phyloP scores from a whole-genome alignment of 2,888 invertebrate species.

The Acronicta alni region DNA sequence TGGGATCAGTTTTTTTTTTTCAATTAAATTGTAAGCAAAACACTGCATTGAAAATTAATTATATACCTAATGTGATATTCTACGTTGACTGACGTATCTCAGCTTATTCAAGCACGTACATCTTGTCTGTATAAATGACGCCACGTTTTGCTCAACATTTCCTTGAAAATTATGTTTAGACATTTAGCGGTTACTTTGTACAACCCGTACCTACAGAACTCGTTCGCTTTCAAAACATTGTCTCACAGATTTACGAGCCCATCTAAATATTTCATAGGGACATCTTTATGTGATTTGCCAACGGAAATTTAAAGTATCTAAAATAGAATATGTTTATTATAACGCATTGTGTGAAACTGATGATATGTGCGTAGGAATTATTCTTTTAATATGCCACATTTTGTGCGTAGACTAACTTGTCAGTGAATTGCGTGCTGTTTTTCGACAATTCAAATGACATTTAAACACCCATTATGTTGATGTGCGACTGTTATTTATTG shows the following conservation, averaged over 20 bases:
- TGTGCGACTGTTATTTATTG: constrained; percentile 6
- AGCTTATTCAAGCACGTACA: constrained; percentile 62
- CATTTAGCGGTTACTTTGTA: constrained; percentile 61
- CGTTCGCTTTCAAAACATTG: constrained; percentile 58
- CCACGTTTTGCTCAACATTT: constrained; percentile 57
- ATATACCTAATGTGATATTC: constrained; percentile 37
- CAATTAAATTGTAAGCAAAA: too few relatives aligned
- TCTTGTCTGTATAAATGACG: constrained; percentile 69
- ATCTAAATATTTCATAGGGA: constrained; percentile 56
- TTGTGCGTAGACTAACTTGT: constrained; percentile 9
- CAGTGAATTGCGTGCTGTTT: constrained; percentile 19
- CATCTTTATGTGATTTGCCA: constrained; percentile 34
- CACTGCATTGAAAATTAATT: constrained; percentile 40
- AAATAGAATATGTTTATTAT: constrained; percentile 13
- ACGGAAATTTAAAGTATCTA: constrained; percentile 11
- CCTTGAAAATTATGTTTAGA: constrained; percentile 67
- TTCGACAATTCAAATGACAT: constrained; percentile 19
- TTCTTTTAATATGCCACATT: constrained; percentile 17
- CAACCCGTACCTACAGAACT: constrained; percentile 48
- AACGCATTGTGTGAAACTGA: constrained; percentile 16
- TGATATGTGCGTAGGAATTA: constrained; percentile 11
- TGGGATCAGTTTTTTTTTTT: too few relatives aligned
- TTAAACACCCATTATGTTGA: constrained; percentile 6
- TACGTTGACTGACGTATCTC: constrained; percentile 37
- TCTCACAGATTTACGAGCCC: constrained; percentile 59